These are phyloP conservation scores for Martes martes DNA, from an alignment of 2,113 vertebrate genomes.

Conservation along the genomic window DNA sequence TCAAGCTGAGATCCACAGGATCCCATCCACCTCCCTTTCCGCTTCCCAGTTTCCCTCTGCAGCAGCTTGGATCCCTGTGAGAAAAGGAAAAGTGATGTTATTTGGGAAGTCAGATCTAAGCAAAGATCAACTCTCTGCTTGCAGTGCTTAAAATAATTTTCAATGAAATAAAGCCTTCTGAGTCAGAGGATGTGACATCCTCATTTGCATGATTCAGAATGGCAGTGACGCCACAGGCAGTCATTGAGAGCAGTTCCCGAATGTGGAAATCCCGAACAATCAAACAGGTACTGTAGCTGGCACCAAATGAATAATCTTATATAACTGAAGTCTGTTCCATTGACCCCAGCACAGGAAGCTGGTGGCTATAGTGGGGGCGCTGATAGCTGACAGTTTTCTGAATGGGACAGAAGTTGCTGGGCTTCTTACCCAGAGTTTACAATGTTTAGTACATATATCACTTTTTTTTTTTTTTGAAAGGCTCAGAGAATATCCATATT, in stretches of 20 bases:
- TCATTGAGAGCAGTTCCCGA: constrained; percentile 64
- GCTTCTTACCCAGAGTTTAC: neutral
- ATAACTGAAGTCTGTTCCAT: neutral
- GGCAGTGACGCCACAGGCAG: constrained; percentile 56
- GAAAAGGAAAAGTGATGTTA: neutral
- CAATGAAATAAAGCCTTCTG: constrained; percentile 58
- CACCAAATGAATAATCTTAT: constrained; percentile 8
- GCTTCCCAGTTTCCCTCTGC: neutral
- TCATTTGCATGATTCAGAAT: constrained; percentile 68
- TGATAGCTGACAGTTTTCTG: neutral
- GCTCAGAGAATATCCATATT: neutral
- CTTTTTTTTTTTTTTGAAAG: neutral
- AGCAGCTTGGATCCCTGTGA: neutral
- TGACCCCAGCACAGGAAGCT: constrained; percentile 44
- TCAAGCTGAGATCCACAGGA: neutral
- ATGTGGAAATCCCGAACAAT: constrained; percentile 65
- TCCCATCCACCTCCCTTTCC: neutral
- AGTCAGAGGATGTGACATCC: constrained; percentile 75
- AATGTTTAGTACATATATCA: neutral
- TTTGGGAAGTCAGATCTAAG: constrained; percentile 37
- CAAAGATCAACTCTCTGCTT: neutral
- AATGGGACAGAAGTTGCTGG: neutral
- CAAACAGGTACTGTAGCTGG: neutral
- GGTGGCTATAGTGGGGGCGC: constrained; percentile 18
- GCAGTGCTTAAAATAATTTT: constrained; percentile 67